phyloP scores from a whole-genome alignment of 2,888 invertebrate species.

The Megaustenia siamemsis region DNA sequence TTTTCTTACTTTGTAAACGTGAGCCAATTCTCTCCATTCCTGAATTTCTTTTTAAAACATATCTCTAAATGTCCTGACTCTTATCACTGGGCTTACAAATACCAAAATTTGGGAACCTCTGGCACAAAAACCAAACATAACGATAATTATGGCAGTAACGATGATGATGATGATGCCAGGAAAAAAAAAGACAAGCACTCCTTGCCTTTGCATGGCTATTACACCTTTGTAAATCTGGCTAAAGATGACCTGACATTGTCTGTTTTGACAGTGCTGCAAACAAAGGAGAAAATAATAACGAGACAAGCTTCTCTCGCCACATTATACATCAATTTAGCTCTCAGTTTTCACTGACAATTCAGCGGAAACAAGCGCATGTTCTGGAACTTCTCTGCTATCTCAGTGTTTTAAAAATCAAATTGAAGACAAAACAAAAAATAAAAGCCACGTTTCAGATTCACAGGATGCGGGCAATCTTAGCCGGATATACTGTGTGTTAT shows the following conservation, averaged over 20 bases:
- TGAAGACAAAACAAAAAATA: background rate
- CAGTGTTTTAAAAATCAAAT: background rate
- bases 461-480: too few species aligned
- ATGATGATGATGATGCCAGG: background rate
- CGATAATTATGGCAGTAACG: background rate
- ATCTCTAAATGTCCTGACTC: too few species aligned
- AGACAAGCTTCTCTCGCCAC: conserved; percentile 28
- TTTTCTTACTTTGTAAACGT: too few species aligned
- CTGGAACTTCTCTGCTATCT: background rate
- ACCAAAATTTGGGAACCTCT: too few species aligned
- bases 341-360: background rate
- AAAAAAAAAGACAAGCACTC: background rate
- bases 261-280: background rate
- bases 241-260: background rate
- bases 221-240: background rate
- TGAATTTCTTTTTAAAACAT: too few species aligned
- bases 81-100: too few species aligned
- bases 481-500: too few species aligned
- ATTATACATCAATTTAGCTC: conserved; percentile 18
- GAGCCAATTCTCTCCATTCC: too few species aligned
- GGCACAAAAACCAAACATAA: too few species aligned
- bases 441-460: too few species aligned
- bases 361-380: conserved; percentile 12
- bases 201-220: background rate
- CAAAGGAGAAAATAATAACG: conserved; percentile 10